Evolutionary conservation across 2,888 invertebrate species (phyloP).

Genomic region (Cepaea hortensis): DNA sequence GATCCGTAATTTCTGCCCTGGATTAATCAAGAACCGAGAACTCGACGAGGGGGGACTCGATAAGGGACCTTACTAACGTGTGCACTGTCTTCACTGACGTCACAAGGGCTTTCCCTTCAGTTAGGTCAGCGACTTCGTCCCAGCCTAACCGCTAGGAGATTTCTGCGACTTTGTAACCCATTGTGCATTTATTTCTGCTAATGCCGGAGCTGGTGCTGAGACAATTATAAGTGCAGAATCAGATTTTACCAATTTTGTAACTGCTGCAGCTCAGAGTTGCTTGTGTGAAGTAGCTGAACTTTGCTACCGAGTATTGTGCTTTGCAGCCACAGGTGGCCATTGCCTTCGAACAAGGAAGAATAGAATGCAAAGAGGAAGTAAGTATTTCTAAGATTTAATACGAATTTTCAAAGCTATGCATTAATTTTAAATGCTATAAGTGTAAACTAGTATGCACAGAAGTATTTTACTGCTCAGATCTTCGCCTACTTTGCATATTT

Average conservation of each 20-base stretch:
- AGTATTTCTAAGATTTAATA: constrained; percentile 6
- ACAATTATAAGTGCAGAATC: constrained; percentile 4
- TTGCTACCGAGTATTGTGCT: constrained; percentile 18
- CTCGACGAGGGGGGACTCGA: constrained; percentile 18
- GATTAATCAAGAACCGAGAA: background rate
- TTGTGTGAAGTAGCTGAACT: constrained; percentile 19
- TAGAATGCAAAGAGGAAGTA: constrained; percentile 48
- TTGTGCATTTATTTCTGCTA: constrained; percentile 30
- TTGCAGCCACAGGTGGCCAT: constrained; percentile 50
- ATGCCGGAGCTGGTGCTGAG: background rate
- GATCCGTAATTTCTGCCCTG: no score
- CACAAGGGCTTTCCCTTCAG: constrained; percentile 47
- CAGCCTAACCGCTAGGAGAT: constrained; percentile 17
- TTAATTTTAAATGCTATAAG: background rate
- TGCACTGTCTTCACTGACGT: constrained; percentile 41
- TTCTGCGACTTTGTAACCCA: background rate
- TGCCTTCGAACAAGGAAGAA: constrained; percentile 31
- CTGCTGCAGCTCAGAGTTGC: constrained; percentile 31
- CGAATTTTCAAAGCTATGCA: background rate
- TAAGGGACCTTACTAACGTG: constrained; percentile 33
- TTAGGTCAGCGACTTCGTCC: constrained; percentile 42
- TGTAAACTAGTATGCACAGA: background rate
- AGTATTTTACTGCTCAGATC: background rate
- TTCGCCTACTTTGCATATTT: background rate
- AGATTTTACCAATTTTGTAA: background rate